Evolutionary conservation across 2,888 invertebrate genomes (phyloP).

Genomic region (Stratiomys singularior): DNA sequence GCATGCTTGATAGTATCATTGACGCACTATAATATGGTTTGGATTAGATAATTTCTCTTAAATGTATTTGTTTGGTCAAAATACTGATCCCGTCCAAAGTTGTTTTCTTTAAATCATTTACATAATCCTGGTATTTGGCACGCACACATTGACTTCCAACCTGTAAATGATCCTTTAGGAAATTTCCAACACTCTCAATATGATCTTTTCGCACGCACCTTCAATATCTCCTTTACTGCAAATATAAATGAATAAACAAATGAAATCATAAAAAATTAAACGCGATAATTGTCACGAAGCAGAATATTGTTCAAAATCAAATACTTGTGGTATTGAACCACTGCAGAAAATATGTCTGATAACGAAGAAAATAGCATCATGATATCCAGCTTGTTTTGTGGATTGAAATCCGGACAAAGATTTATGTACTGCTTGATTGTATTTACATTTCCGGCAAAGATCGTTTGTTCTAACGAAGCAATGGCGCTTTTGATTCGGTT

Average conservation of each 20-base stretch:
- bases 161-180: slow-evolving; percentile 51
- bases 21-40: slow-evolving; percentile 68
- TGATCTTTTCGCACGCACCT: slow-evolving; percentile 8
- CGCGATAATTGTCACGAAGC: no score
- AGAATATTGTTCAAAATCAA: no score
- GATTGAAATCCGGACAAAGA: slow-evolving; percentile 60
- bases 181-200: slow-evolving; percentile 57
- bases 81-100: not conserved
- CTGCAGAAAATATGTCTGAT: slow-evolving; percentile 58
- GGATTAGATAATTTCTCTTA: not conserved
- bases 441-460: slow-evolving; percentile 56
- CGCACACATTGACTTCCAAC: slow-evolving; percentile 53
- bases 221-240: slow-evolving; percentile 39
- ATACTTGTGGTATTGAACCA: slow-evolving; percentile 61
- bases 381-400: slow-evolving; percentile 59
- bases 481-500: slow-evolving; percentile 61
- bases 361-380: slow-evolving; percentile 60
- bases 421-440: slow-evolving; percentile 60
- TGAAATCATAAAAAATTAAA: no score
- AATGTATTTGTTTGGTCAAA: not conserved
- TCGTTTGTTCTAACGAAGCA: slow-evolving; percentile 58
- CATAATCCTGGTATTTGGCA: not conserved
- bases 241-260: no score
- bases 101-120: not conserved
- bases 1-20: slow-evolving; percentile 88